phyloP scores from a whole-genome alignment of 2,888 invertebrate genomes.

The Panzeria rudis region DNA sequence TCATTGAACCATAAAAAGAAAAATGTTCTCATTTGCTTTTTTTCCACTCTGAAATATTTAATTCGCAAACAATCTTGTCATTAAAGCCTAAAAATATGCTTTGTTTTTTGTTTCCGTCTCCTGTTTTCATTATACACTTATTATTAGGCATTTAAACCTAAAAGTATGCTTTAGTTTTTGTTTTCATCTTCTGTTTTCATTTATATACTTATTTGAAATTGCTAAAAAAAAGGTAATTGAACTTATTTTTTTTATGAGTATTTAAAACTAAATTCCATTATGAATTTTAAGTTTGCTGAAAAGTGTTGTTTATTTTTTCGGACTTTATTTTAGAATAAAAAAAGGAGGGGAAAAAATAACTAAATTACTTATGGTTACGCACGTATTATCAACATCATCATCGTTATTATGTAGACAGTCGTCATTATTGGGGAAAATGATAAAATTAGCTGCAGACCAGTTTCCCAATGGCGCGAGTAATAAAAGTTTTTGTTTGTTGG shows the following conservation, averaged over 20 bases:
- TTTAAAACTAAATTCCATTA: constrained; percentile 47
- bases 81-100: no score
- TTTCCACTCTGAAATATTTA: background rate
- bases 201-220: constrained; percentile 38
- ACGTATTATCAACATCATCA: constrained; percentile 74
- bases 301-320: constrained; percentile 36
- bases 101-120: background rate
- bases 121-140: background rate
- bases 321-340: constrained; percentile 74
- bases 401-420: background rate
- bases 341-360: constrained; percentile 73
- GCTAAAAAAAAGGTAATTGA: constrained; percentile 57
- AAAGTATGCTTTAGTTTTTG: constrained; percentile 41
- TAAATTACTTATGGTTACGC: constrained; percentile 81
- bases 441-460: constrained; percentile 41
- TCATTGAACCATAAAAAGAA: constrained; percentile 60
- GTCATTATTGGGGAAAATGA: constrained; percentile 16
- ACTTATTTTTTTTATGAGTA: constrained; percentile 35
- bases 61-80: background rate
- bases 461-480: constrained; percentile 11
- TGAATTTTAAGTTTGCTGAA: constrained; percentile 8
- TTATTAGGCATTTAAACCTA: background rate
- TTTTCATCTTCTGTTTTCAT: background rate
- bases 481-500: constrained; percentile 25
- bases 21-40: constrained; percentile 35